These are phyloP conservation scores for Hypsopygia costalis DNA, from an alignment of 2,888 invertebrate genomes.

Conservation along the genomic window DNA sequence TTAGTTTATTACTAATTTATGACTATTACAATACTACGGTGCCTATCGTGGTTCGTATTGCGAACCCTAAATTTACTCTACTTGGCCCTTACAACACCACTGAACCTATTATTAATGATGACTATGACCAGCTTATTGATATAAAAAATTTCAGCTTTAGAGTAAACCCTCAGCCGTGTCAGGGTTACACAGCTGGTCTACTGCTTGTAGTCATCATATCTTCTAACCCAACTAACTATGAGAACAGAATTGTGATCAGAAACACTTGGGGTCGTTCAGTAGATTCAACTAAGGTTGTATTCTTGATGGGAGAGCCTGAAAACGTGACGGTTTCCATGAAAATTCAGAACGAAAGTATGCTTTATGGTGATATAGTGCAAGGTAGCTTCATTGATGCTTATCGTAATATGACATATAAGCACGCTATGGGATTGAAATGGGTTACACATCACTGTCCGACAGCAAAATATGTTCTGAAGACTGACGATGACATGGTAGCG, in stretches of 20 bases:
- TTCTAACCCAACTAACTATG: slow-evolving; percentile 84
- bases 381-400: slow-evolving; percentile 89
- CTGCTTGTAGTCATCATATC: slow-evolving; percentile 84
- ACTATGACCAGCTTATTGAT: slow-evolving; percentile 69
- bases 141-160: slow-evolving; percentile 82
- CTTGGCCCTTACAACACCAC: slow-evolving; percentile 41
- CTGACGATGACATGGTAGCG: slow-evolving; percentile 89
- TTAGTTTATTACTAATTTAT: slow-evolving; percentile 30
- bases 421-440: slow-evolving; percentile 91
- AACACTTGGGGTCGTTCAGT: slow-evolving; percentile 85
- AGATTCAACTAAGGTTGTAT: slow-evolving; percentile 80
- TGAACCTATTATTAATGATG: slow-evolving; percentile 29
- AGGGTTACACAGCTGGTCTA: slow-evolving; percentile 52
- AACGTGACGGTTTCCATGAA: slow-evolving; percentile 56
- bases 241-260: slow-evolving; percentile 84
- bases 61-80: slow-evolving; percentile 41
- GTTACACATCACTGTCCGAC: slow-evolving; percentile 84
- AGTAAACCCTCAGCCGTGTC: slow-evolving; percentile 80
- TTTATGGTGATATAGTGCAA: slow-evolving; percentile 85
- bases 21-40: slow-evolving; percentile 29
- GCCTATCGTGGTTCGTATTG: slow-evolving; percentile 24
- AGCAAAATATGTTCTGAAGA: slow-evolving; percentile 85
- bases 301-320: slow-evolving; percentile 81
- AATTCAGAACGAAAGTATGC: slow-evolving; percentile 77
- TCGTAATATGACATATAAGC: slow-evolving; percentile 91